phyloP scores from a whole-genome alignment of 2,113 vertebrate species.

The Butorides virescens region DNA sequence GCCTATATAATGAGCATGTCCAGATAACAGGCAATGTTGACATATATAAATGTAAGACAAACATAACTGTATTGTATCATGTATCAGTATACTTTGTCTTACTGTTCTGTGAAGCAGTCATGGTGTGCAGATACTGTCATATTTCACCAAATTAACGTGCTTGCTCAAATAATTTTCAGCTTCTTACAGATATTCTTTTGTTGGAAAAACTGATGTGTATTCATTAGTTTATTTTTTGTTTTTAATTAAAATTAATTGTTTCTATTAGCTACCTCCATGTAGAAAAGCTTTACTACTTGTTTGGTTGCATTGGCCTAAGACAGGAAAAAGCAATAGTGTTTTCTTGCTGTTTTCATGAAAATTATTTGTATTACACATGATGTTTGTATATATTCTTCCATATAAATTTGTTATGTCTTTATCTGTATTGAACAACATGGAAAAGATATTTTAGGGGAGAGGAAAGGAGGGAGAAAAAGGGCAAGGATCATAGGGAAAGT shows the following conservation, averaged over 20 bases:
- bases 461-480: background rate
- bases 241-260: background rate
- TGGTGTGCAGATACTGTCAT: background rate
- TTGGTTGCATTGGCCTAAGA: background rate
- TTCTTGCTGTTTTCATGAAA: background rate
- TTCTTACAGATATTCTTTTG: background rate
- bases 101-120: background rate
- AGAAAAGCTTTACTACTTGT: background rate
- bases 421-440: background rate
- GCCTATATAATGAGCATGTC: background rate
- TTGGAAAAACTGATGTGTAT: background rate
- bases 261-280: background rate
- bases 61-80: background rate
- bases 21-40: background rate
- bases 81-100: background rate
- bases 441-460: background rate
- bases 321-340: accelerated
- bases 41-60: background rate
- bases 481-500: background rate
- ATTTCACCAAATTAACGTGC: background rate
- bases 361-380: background rate
- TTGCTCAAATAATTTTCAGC: background rate
- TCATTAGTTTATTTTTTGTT: background rate
- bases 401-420: background rate
- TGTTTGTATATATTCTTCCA: background rate